Evolutionary conservation across 2,888 invertebrate genomes (phyloP), one percentile per base, ranked within the genome.

Genomic region (Nasonovia ribisnigri): DNA sequence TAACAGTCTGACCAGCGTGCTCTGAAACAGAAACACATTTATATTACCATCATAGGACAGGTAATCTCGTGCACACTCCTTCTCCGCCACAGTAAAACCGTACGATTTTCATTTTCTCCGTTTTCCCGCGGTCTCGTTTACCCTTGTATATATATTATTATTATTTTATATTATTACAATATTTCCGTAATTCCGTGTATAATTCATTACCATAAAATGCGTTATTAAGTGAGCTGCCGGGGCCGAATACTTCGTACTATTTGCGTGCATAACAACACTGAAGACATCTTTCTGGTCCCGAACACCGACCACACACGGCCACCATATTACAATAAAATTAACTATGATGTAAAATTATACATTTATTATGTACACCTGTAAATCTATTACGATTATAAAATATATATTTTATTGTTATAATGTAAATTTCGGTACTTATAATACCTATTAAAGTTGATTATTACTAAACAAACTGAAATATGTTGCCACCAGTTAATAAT

Each of bases 1-100:
- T 77, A 67, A 90, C 90, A 48, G 48, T 90, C 90, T 67, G 90
- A 90, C 90, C 90, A 60, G 89, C 88, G 54, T 43, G 42, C 89
- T 90, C 26, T 42, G 42, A 60, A 77, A 90, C 48, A 67, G 13
- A 48, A 67, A 77, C 48, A 48, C 90, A 77, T 90, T 77, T 90
- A 67, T 77, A 67, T 90, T 48, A 24, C 48, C 11, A 48, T 77
- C 90, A 48, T 77, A 77, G 67, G 48, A 90, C 90, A 77, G 48
- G 46, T 60, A 89, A 89, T 89, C 67, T 36, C 67, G 24, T 46
- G 16, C 60, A 11, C 46, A n/a, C 77, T 26, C 36, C 36, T 16
- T 29, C 51, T 43, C 86, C 29, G 1, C 29, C 16, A 46, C 43
- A 16, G 46, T 86, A 46, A 86, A 26, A 46, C 46, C 10, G 46